Conservation (phyloP, 2,888 invertebrate genomes). For the Koerneria pararmatus region DNA sequence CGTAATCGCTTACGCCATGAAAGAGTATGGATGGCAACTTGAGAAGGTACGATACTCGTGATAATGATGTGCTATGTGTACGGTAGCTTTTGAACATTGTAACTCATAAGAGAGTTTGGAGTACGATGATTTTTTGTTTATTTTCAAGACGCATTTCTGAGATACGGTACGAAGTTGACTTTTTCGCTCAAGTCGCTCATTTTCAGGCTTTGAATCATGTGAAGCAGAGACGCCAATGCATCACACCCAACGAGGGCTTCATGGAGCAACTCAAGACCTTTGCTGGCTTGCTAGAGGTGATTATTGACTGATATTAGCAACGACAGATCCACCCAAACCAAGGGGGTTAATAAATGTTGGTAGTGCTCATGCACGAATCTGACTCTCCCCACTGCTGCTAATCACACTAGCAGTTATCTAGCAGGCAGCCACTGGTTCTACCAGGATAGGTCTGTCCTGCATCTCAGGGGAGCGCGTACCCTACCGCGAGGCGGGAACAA, state of each 20-base stretch:
- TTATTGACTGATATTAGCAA: too few relatives aligned
- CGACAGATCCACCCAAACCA: too few relatives aligned
- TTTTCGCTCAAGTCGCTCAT: conserved; percentile 92
- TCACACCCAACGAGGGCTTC: conserved; percentile 93
- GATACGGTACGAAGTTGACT: conserved; percentile 71
- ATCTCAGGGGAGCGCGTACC: too few relatives aligned
- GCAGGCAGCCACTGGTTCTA: too few relatives aligned
- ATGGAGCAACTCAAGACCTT: conserved; percentile 89
- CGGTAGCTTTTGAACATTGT: background rate
- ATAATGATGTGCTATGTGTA: background rate
- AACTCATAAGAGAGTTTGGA: background rate
- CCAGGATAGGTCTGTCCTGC: too few relatives aligned
- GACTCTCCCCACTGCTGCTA: too few relatives aligned
- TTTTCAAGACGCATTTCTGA: background rate
- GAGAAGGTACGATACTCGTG: conserved; percentile 8
- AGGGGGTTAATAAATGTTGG: too few relatives aligned
- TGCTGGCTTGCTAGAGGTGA: conserved; percentile 86
- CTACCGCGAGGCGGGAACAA: too few relatives aligned
- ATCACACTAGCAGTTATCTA: too few relatives aligned
- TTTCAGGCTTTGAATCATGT: conserved; percentile 82
- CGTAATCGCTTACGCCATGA: conserved; percentile 69
- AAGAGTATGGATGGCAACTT: conserved; percentile 49
- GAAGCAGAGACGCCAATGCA: conserved; percentile 82
- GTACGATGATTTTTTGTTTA: background rate
- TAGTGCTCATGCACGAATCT: too few relatives aligned